These are phyloP conservation scores for Callimico goeldii DNA, from an alignment of 2,797 vertebrate species.

Conservation along the genomic window DNA sequence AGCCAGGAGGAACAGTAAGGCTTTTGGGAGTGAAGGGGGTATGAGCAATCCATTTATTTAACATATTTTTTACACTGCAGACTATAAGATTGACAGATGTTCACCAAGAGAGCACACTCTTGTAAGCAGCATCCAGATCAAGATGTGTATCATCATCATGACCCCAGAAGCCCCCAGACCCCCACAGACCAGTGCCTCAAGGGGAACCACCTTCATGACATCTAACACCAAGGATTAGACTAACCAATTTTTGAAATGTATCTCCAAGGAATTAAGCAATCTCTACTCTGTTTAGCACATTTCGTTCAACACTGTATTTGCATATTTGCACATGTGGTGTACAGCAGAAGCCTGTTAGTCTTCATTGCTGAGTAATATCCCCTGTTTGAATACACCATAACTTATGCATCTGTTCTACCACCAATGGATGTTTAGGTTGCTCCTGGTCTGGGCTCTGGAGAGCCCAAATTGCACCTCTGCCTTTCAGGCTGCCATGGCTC, in stretches of 20 bases:
- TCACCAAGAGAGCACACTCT: not conserved
- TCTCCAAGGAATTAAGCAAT: not conserved
- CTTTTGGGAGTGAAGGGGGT: too few species aligned
- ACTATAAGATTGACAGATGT: not conserved
- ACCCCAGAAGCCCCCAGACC: not conserved
- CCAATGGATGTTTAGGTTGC: too few species aligned
- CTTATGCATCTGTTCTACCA: not conserved
- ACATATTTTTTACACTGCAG: not conserved
- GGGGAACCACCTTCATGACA: not conserved
- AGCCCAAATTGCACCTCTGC: not conserved
- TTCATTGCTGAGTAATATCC: not conserved
- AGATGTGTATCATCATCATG: not conserved
- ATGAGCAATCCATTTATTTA: not conserved
- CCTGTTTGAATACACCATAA: not conserved
- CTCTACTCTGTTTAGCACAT: not conserved
- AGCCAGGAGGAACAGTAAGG: not conserved
- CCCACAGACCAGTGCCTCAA: not conserved
- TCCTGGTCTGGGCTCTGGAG: not conserved
- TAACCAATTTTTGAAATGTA: not conserved
- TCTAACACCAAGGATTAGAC: not conserved
- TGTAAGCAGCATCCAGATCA: not conserved
- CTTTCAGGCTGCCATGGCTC: not conserved
- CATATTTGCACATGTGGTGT: not conserved
- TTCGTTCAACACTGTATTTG: not conserved
- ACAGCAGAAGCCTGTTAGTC: rapidly evolving